Evolutionary conservation across 2,888 invertebrate genomes (phyloP), one percentile per base, ranked within the genome.

Genomic region (Tetanocera ferruginea): DNA sequence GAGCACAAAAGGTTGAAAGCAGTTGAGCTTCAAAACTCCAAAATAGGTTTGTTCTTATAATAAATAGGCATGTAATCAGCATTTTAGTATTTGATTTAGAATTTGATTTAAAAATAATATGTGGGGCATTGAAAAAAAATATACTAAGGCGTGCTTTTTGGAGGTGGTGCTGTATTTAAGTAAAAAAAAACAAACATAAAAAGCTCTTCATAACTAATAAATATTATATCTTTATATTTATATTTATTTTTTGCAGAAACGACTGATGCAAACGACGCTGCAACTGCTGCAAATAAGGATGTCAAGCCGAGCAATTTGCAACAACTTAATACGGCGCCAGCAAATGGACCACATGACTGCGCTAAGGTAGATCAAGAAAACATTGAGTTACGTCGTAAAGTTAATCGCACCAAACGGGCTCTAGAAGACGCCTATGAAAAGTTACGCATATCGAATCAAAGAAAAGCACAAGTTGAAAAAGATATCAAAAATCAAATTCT

Each of bases 401-500:
- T 96, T 81, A 91, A 92, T 80, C 92, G 94, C 87, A 94, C 94
- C 19, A 93, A 93, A 85, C 92, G 93, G 78, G 94, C 95, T 37
- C 91, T 96, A 78, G 95, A 95, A 85, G 94, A 95, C 83, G 95
- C 96, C 6, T 92, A 94, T 81, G 92, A 93, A 77, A 94, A 95
- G 87, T 90, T 96, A 71, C 94, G 94, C 82, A 91, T 93, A 17
- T 94, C 95, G 67, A 96, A 96, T 88, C 93, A 94, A 88, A 93
- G 94, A 83, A 96, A 96, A 88, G 93, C 94, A 86, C 94, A 94
- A 88, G 94, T 96, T 51, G 96, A 96, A 88, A 94, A 94, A 85
- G 95, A 95, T 64, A 95, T 97, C 87, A 95, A 94, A 87, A 93
- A 93, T 84, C 94, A 95, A 90, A 93, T 95, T 84, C 93, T 94